phyloP scores from a whole-genome alignment of 1,140 invertebrate species.

The Venturia canescens region DNA sequence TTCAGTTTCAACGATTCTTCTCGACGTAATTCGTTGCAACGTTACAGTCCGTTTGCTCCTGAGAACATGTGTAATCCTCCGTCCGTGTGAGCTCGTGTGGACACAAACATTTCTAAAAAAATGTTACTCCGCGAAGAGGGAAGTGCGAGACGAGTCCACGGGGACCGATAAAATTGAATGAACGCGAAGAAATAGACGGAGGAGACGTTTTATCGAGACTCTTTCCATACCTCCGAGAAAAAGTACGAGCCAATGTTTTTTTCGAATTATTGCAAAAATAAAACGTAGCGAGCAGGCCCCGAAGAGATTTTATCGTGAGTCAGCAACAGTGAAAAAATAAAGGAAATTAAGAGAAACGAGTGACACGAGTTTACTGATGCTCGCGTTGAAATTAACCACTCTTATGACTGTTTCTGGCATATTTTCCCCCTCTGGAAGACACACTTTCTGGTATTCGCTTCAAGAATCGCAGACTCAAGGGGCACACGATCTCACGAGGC shows the following conservation, averaged over 20 bases:
- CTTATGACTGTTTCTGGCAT: slow-evolving; percentile 14
- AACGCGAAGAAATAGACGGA: neutral
- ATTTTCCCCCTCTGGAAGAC: neutral
- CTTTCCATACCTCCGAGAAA: neutral
- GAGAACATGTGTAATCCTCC: neutral
- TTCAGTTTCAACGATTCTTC: too few relatives aligned
- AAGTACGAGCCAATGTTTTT: neutral
- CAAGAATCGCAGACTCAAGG: slow-evolving; percentile 13
- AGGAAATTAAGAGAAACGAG: neutral
- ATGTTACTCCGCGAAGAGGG: neutral
- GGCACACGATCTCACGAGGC: neutral
- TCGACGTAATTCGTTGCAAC: too few relatives aligned
- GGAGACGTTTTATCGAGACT: neutral
- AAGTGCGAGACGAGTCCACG: neutral
- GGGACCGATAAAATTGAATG: neutral
- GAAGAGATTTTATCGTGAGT: neutral
- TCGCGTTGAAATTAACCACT: slow-evolving; percentile 3
- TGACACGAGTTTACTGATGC: neutral
- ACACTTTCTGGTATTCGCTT: slow-evolving; percentile 5
- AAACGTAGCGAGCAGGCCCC: neutral
- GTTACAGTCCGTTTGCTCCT: too few relatives aligned
- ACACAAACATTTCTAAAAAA: neutral
- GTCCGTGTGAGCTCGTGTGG: neutral
- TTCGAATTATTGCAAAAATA: neutral
- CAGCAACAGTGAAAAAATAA: neutral